Conservation (phyloP, 2,888 invertebrate genomes). For the Cheiracanthium punctorium region DNA sequence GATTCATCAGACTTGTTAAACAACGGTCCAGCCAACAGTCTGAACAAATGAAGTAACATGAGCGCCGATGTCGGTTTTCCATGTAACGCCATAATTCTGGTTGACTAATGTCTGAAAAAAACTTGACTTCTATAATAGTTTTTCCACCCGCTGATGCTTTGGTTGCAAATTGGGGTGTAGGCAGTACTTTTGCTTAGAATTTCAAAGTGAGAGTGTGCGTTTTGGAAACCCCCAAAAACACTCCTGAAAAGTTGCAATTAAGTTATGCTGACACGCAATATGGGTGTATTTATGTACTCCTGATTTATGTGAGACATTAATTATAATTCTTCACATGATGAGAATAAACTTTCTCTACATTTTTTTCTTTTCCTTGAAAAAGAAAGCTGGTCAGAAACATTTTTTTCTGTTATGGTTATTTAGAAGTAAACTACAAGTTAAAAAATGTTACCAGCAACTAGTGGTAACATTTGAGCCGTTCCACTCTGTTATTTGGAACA, state of each 20-base stretch:
- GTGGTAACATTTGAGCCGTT: too few relatives aligned
- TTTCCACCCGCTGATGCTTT: not conserved
- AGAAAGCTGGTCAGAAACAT: too few relatives aligned
- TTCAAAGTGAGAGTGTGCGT: not conserved
- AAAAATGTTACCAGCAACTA: too few relatives aligned
- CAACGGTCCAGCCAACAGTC: constrained; percentile 32
- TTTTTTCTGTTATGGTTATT: too few relatives aligned
- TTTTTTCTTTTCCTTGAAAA: too few relatives aligned
- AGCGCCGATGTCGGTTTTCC: constrained; percentile 32
- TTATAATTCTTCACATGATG: not conserved
- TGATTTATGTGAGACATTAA: not conserved
- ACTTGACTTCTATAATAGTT: constrained; percentile 13
- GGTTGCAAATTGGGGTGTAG: not conserved
- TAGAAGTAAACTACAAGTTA: too few relatives aligned
- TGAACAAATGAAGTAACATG: constrained; percentile 65
- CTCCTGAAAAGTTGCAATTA: not conserved
- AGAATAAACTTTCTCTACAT: not conserved
- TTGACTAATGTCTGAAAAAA: constrained; percentile 35
- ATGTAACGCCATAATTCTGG: constrained; percentile 53
- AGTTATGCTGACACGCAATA: not conserved
- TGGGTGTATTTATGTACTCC: not conserved
- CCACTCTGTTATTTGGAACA: too few relatives aligned
- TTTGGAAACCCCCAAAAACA: not conserved
- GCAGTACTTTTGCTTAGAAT: not conserved
- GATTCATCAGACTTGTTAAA: constrained; percentile 39